A percentile compares a stretch with the other conserved stretches of the same genome.
Evolutionary conservation across 2,888 invertebrate species (phyloP).

Genomic region (Cephus nigrinus): DNA sequence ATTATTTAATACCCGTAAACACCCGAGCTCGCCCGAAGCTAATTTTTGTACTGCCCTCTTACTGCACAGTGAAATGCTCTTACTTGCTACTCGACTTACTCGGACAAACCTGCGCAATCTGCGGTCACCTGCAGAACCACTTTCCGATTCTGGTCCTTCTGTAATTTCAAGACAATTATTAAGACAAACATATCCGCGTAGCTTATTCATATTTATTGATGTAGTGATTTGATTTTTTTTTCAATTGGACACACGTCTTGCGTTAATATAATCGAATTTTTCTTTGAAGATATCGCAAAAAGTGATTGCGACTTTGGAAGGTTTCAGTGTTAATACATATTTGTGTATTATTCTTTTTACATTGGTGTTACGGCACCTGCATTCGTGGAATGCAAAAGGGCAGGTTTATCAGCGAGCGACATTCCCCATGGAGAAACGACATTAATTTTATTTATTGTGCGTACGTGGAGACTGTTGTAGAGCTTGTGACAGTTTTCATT

Average conservation of each 20-base stretch:
- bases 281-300: background rate
- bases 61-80: constrained; percentile 42
- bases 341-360: background rate
- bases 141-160: background rate
- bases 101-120: background rate
- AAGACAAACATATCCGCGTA: background rate
- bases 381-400: background rate
- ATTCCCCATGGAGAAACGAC: too few species aligned
- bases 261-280: background rate
- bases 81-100: background rate
- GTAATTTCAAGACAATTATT: background rate
- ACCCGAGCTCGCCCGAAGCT: background rate
- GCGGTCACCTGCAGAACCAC: background rate
- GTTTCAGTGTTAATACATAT: background rate
- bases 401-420: background rate
- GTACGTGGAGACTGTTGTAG: too few species aligned
- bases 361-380: background rate
- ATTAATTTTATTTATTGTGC: too few species aligned
- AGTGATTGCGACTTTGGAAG: background rate
- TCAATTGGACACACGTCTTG: background rate
- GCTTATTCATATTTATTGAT: background rate
- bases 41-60: background rate
- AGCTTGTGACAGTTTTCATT: too few species aligned
- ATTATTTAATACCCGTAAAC: constrained; percentile 59
- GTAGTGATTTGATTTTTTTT: background rate